Evolutionary conservation across 1,140 invertebrate genomes (phyloP).

Genomic region (Aleiodes sp.): DNA sequence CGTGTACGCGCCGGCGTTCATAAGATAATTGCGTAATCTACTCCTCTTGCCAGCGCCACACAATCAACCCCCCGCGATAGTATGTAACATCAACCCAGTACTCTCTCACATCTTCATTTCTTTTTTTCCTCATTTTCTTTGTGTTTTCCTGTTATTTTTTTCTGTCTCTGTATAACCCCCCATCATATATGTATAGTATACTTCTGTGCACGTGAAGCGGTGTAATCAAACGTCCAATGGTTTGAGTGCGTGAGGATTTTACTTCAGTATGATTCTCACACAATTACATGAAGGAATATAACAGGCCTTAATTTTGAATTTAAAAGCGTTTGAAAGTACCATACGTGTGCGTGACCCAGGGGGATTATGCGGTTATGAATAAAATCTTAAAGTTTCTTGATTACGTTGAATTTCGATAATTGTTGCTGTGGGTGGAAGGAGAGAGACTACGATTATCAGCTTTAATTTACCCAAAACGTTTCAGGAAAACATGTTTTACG

Average conservation of each 20-base stretch:
- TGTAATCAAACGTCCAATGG: conserved; percentile 9
- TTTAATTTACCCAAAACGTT: too few species aligned
- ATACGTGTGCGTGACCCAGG: not conserved
- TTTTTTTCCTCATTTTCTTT: not conserved
- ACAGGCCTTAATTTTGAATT: conserved; percentile 26
- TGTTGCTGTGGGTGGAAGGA: too few species aligned
- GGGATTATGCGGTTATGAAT: not conserved
- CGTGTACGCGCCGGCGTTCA: conserved; percentile 48
- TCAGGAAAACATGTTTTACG: too few species aligned
- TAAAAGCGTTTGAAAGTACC: not conserved
- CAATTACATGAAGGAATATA: conserved; percentile 17
- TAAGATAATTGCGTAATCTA: conserved; percentile 58
- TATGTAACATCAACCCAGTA: not conserved
- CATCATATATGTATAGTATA: not conserved
- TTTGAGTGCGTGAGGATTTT: conserved; percentile 28
- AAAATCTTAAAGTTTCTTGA: not conserved
- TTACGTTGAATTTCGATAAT: not conserved
- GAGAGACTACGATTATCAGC: too few species aligned
- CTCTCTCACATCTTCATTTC: not conserved
- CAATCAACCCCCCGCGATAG: conserved; percentile 48
- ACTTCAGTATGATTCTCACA: conserved; percentile 23
- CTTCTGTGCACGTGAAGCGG: not conserved
- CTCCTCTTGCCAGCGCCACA: conserved; percentile 29
- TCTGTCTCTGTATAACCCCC: not conserved
- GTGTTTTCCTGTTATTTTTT: not conserved